Evolutionary conservation across 2,113 vertebrate species (phyloP), one percentile per base, ranked within the genome.

Genomic region (Gopherus flavomarginatus): DNA sequence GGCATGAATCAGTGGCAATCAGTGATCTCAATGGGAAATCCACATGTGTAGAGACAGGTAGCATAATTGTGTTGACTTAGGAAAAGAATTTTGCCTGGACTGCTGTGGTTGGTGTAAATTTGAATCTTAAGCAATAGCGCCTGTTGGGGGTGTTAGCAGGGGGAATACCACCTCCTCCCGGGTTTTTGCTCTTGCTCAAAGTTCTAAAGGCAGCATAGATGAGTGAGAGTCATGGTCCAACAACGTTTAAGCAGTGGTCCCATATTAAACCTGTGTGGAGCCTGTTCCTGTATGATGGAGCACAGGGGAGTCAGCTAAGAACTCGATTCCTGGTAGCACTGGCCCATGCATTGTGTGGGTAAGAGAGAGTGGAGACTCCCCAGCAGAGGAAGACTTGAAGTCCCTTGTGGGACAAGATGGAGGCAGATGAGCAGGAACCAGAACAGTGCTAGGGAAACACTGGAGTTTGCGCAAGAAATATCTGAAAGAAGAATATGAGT

Each of bases 1-100:
- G 83, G 80, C 65, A n/a, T 50, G 81, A 83, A 5, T 52, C 57
- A 75, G 35, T 77, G 82, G 29, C 52, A 88, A 13, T 79, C 92
- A 35, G 31, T 0, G 0, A 14, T 47, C 53, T 83, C 85, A 44
- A 44, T 52, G 27, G 56, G 35, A 29, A 24, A 44, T 17, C 22
- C 13, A 14, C 50, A 81, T 29, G 83, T 17, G 11, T 44, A 35
- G 52, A 29, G n/a, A 88, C 26, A 59, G 5, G 35, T 38, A 88
- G 22, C 12, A 29, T 21, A 38, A 42, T n/a, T 47, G 35, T 5
- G 16, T 8, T n/a, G 24, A 77, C 54, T 27, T 31, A 21, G 83
- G 29, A 81, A 42, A 83, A 88, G 19, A 57, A 47, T 88, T 6
- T 54, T 80, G 38, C 16, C 69, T n/a, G 10, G 29, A 81, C 42